These are phyloP conservation scores for Vireo altiloquus DNA, from an alignment of 2,113 vertebrate species.

Conservation along the genomic window DNA sequence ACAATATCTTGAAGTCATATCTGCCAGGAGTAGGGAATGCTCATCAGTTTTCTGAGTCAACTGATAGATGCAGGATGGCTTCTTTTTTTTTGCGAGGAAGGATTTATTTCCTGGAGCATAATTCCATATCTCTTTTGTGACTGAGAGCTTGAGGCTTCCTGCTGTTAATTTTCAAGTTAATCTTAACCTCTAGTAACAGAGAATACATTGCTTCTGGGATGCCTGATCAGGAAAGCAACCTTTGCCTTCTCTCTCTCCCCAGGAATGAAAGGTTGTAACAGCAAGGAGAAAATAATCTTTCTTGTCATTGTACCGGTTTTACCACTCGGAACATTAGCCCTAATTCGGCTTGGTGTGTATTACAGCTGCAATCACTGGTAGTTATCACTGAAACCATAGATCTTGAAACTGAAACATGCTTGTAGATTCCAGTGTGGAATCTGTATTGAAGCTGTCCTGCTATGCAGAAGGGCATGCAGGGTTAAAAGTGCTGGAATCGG, in stretches of 20 bases:
- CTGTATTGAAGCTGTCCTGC: neutral
- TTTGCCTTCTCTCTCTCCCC: neutral
- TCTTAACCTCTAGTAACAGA: neutral
- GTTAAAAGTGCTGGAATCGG: neutral
- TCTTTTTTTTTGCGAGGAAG: neutral
- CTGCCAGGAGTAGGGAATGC: neutral
- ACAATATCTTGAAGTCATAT: neutral
- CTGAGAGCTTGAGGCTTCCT: neutral
- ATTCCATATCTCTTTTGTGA: neutral
- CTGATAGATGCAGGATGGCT: neutral
- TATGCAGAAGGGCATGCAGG: neutral
- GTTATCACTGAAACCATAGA: neutral
- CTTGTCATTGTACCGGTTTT: neutral
- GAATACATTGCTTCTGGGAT: neutral
- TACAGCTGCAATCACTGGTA: neutral
- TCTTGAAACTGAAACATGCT: neutral
- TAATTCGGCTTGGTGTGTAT: fast-evolving
- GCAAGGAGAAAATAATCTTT: neutral
- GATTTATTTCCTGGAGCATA: neutral
- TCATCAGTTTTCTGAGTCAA: neutral
- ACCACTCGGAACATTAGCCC: neutral
- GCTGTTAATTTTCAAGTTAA: slow-evolving; percentile 4
- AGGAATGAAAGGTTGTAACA: neutral
- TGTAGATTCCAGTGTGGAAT: neutral
- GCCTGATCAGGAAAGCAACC: neutral